Base-by-base conservation (phyloP, 2,797 vertebrate species). In the Gambelia wislizenii region DNA sequence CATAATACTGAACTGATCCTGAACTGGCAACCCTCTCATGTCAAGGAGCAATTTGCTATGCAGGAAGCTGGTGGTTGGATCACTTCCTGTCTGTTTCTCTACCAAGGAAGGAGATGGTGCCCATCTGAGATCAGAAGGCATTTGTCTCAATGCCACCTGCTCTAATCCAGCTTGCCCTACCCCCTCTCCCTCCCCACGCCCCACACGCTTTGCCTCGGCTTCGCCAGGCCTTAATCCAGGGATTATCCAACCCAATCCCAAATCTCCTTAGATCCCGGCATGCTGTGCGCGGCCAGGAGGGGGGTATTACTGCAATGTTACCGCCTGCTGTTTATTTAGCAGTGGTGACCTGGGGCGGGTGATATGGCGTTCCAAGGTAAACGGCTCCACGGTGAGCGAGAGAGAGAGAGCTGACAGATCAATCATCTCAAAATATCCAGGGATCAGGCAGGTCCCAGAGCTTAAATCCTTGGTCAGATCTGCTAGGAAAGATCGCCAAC, bases 211-310 rank as follows among this genome's bases (percentile, higher is more conserved):
- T 52, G 61, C 84, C 80, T 86, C 80, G 3, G 78, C 79, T 92
- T 95, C 91, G 90, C 90, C 70, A 70, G 59, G 89, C 69, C 25
- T 30, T 97, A 98, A 98, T 97, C 98, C 97, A 91, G 94, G 97
- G 98, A 98, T 98, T 98, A 98, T 98, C 98, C 98, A 96, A 95
- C 97, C 96, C 94, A 96, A 97, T 97, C 94, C 81, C 94, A 96
- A 98, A 84, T 93, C 94, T 74, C 88, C 87, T 93, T 88, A 56
- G 81, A 52, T 64, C 59, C 89, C 49, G 10, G 80, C 74, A 67
- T 84, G 85, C 70, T 20, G n/a, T 22, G 83, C 69, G 16, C 13
- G 30, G 25, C 16, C 6, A 4, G 39, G 27, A 47, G 47, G 18
- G 7, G 22, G 9, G 59, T 54, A 1, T 30, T 76, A 59, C 52